Percentiles rank a stretch among this genome's conserved stretches.
phyloP scores from a whole-genome alignment of 2,113 vertebrate species.

The Ancistrus triradiatus region DNA sequence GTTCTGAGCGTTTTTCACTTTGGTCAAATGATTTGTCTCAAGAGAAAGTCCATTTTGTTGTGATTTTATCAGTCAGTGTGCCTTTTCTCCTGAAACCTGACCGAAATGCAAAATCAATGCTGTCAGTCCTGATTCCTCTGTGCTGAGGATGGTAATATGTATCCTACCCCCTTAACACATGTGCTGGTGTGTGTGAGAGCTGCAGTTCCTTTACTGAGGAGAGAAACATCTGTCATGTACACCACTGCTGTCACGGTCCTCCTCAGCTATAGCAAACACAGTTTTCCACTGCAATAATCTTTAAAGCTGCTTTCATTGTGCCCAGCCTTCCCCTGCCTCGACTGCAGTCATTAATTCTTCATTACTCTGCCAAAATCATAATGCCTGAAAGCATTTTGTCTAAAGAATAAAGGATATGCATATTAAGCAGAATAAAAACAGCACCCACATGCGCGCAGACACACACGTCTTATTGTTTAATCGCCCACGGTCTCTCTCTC shows the following conservation, averaged over 20 bases:
- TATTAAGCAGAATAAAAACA: not conserved
- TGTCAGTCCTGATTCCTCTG: no score
- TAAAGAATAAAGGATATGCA: slow-evolving; percentile 10
- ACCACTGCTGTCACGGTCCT: slow-evolving; percentile 53
- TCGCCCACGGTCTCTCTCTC: slow-evolving; percentile 6
- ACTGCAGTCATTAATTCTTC: slow-evolving; percentile 22
- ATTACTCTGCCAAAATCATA: slow-evolving; percentile 19
- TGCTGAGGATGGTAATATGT: no score
- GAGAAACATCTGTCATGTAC: slow-evolving; percentile 55
- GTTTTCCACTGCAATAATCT: slow-evolving; percentile 46
- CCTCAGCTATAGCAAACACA: slow-evolving; percentile 45
- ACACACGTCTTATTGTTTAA: slow-evolving; percentile 16
- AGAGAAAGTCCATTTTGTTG: no score
- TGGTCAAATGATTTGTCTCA: no score
- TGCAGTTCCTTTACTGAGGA: slow-evolving; percentile 56
- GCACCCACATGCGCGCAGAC: not conserved
- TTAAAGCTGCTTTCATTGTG: slow-evolving; percentile 37
- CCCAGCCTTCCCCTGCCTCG: slow-evolving; percentile 12
- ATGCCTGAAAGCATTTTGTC: slow-evolving; percentile 16
- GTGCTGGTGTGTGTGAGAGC: slow-evolving; percentile 22
- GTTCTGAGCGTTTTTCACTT: no score
- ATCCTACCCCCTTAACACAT: no score
- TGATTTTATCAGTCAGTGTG: no score
- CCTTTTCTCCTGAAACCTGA: no score
- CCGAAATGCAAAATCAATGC: no score